phyloP scores from a whole-genome alignment of 1,140 invertebrate genomes.

The Drosophila leontia region DNA sequence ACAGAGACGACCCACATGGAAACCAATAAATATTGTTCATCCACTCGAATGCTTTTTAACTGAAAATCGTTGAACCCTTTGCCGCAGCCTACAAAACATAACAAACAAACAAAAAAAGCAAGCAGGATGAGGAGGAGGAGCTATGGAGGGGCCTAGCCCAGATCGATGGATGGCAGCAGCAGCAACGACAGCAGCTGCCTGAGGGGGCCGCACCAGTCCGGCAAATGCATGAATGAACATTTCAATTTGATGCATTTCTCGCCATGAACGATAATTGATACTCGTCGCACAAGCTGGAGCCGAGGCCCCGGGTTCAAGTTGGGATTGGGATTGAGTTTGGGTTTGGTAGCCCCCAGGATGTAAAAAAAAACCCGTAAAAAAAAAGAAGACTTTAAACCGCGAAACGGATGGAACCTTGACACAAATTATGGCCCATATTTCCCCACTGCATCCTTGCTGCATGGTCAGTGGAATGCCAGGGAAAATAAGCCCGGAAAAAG shows the following conservation, averaged over 20 bases:
- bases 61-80: conserved; percentile 80
- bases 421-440: conserved; percentile 9
- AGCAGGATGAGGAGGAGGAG: not conserved
- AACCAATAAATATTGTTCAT: conserved; percentile 83
- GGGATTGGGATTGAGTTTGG: not conserved
- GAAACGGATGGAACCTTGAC: conserved; percentile 23
- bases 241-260: conserved; percentile 61
- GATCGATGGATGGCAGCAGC: conserved; percentile 48
- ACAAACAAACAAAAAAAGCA: conserved; percentile 5
- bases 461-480: conserved; percentile 10
- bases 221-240: conserved; percentile 67
- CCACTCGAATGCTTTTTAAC: conserved; percentile 81
- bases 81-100: conserved; percentile 50
- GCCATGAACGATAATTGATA: conserved; percentile 56
- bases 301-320: not conserved
- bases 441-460: too few species aligned
- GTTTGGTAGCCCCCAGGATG: not conserved
- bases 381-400: conserved; percentile 8
- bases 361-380: not conserved
- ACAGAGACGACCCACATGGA: conserved; percentile 65
- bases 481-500: not conserved
- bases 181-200: conserved; percentile 26
- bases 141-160: conserved; percentile 16
- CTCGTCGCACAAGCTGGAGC: conserved; percentile 29
- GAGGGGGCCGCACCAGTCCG: conserved; percentile 13